A percentile compares a stretch with the other conserved stretches of the same genome.
Conservation (phyloP, 2,888 invertebrate species). For the Aleiodes testaceus region DNA sequence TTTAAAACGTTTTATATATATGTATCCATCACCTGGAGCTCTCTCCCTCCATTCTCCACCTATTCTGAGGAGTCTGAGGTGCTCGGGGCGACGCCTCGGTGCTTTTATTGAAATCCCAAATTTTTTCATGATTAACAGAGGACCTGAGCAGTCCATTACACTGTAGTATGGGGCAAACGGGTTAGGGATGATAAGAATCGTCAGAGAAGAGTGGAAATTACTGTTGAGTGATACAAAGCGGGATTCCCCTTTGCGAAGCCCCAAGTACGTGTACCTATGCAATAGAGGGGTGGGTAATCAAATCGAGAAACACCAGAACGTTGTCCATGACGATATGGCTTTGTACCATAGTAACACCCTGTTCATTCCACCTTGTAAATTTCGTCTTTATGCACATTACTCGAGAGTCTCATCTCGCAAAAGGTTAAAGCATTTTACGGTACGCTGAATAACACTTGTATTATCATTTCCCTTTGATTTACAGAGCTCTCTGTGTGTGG, state of each 20-base stretch:
- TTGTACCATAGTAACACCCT: conserved; percentile 71
- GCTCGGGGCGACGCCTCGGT: conserved; percentile 14
- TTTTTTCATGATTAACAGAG: not conserved
- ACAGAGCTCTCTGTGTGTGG: conserved; percentile 48
- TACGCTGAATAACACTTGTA: conserved; percentile 51
- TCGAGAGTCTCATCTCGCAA: conserved; percentile 50
- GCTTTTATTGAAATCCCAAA: not conserved
- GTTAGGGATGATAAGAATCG: not conserved
- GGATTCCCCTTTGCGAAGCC: not conserved
- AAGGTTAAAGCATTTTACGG: conserved; percentile 50
- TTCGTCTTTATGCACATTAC: conserved; percentile 55
- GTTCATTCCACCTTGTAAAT: conserved; percentile 24
- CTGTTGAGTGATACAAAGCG: not conserved
- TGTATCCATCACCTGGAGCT: conserved; percentile 24
- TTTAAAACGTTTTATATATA: conserved; percentile 50
- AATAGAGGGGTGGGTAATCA: conserved; percentile 59
- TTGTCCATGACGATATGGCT: conserved; percentile 61
- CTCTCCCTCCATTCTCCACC: not conserved
- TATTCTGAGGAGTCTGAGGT: not conserved
- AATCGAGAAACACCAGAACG: conserved; percentile 56
- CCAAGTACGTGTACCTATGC: not conserved
- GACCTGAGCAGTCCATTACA: not conserved
- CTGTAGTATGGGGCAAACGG: not conserved
- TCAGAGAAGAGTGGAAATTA: not conserved
- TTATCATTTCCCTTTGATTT: conserved; percentile 64